These are phyloP conservation scores for Pseudomyrmex concolor DNA, from an alignment of 1,140 invertebrate genomes.

Conservation along the genomic window DNA sequence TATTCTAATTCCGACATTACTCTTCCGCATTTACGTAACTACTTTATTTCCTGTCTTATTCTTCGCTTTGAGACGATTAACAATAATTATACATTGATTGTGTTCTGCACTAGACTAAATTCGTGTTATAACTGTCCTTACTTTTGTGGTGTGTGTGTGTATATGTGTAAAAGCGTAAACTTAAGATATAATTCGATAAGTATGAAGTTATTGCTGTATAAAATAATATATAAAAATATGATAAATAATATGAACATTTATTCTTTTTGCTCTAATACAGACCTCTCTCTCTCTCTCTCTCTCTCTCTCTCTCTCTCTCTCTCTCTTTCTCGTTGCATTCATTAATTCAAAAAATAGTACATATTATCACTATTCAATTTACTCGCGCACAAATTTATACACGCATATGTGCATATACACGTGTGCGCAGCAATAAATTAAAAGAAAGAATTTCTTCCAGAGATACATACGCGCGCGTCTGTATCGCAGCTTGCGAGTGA, in stretches of 20 bases:
- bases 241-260: too few relatives aligned
- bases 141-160: too few relatives aligned
- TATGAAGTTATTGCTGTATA: too few relatives aligned
- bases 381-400: constrained; percentile 1
- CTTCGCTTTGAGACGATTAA: constrained; percentile 13
- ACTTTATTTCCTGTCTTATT: constrained; percentile 36
- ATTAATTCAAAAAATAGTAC: too few relatives aligned
- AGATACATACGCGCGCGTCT: constrained; percentile 9
- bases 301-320: too few relatives aligned
- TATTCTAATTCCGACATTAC: constrained; percentile 28
- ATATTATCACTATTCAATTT: not conserved
- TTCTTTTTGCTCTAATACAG: too few relatives aligned
- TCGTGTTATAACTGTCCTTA: not conserved
- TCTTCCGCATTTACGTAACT: constrained; percentile 51
- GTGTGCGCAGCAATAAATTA: constrained; percentile 27
- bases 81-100: not conserved
- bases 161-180: too few relatives aligned
- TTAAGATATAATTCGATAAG: too few relatives aligned
- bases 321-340: too few relatives aligned
- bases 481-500: constrained; percentile 30
- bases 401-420: not conserved
- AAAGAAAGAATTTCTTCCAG: constrained; percentile 10
- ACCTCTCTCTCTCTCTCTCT: too few relatives aligned
- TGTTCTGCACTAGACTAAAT: not conserved
- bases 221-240: too few relatives aligned